Conservation (phyloP, 2,888 invertebrate species). For the Ganaspis brasiliensis region DNA sequence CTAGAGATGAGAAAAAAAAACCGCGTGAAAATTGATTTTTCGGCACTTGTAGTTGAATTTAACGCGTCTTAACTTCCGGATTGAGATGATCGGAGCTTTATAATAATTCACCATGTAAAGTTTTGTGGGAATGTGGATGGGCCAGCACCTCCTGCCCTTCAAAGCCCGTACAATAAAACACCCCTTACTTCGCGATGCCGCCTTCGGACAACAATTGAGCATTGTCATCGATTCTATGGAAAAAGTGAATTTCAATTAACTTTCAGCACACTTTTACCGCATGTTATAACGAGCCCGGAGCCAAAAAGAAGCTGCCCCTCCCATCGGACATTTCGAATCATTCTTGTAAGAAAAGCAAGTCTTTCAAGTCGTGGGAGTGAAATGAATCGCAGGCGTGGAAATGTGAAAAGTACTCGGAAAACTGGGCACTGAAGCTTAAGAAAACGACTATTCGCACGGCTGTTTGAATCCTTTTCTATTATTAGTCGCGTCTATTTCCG, state of each 20-base stretch:
- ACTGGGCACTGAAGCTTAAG: slow-evolving; percentile 7
- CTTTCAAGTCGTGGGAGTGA: slow-evolving; percentile 63
- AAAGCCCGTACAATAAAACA: slow-evolving; percentile 78
- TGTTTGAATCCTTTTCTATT: slow-evolving; percentile 21
- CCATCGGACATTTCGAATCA: slow-evolving; percentile 54
- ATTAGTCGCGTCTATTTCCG: slow-evolving; percentile 5
- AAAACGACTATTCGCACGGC: neutral
- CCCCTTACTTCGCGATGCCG: slow-evolving; percentile 69
- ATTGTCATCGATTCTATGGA: slow-evolving; percentile 73
- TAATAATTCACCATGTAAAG: slow-evolving; percentile 17
- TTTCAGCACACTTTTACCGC: slow-evolving; percentile 72
- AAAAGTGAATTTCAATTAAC: slow-evolving; percentile 78
- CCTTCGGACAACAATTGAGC: slow-evolving; percentile 69
- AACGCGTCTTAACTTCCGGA: slow-evolving; percentile 11
- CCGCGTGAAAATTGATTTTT: neutral
- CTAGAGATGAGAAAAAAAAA: neutral
- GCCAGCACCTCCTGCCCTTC: slow-evolving; percentile 56
- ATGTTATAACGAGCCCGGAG: slow-evolving; percentile 50
- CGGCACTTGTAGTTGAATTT: neutral
- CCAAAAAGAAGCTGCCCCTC: slow-evolving; percentile 62
- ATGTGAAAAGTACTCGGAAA: slow-evolving; percentile 11
- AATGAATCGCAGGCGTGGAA: slow-evolving; percentile 45
- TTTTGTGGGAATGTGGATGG: slow-evolving; percentile 31
- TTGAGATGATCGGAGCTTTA: neutral
- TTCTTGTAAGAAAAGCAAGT: slow-evolving; percentile 45